Base-by-base conservation (phyloP, 2,888 invertebrate genomes). In the Sturmia bella region DNA sequence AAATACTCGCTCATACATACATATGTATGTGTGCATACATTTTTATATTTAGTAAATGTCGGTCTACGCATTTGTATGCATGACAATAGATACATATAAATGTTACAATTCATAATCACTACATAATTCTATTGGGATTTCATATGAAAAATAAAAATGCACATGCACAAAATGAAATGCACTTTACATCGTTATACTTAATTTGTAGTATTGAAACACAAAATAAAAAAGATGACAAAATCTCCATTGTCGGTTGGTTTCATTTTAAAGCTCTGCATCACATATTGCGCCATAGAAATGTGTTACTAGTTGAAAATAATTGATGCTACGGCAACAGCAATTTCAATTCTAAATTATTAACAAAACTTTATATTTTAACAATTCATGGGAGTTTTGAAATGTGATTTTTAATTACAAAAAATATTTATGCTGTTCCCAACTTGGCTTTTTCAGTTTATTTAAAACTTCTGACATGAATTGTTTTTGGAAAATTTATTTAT, bases 41-140 rank as follows among this genome's bases (percentile, higher is more conserved):
- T n/a, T n/a, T n/a, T n/a, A n/a, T n/a, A n/a, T n/a, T n/a, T n/a
- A n/a, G 52, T 59, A 69, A 68, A 11, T 41, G 37, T 21, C 45
- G 39, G 41, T 13, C 27, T 19, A 76, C 61, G 69, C 69, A 80
- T 80, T 70, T 64, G 24, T 52, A 74, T 70, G 73, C 54, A 69
- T 68, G 57, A 48, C 45, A 77, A 63, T 50, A 66, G 48, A 70
- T 66, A 77, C 61, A 70, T 59, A 73, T 66, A 75, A 82, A 82
- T 82, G 74, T 75, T 59, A 75, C 78, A 82, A 78, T 78, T 66
- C 74, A 78, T 82, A 82, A 82, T 82, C 78, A 74, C 82, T 82
- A 59, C 50, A 69, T 82, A 82, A 78, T 78, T 75, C 78, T 56
- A 50, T 59, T 43, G 78, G 70, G 82, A 78, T 74, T 66, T 78